Percentiles rank a stretch among this genome's conserved stretches.
These are phyloP conservation scores for Sycophaga agraensis DNA, from an alignment of 1,140 invertebrate genomes.

Conservation along the genomic window DNA sequence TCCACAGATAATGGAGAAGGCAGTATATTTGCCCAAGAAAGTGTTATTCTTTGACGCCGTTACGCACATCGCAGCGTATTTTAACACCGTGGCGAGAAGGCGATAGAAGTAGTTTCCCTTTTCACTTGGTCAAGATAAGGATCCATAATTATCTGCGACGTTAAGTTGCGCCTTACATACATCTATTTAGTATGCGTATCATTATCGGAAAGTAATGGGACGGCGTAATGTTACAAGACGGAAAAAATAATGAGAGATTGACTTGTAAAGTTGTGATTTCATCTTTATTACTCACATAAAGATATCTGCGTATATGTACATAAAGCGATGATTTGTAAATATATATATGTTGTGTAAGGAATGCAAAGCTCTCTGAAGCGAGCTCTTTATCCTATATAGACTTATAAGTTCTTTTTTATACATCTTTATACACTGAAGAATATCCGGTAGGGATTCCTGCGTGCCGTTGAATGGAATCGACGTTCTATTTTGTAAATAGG, in stretches of 20 bases:
- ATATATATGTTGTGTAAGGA: background rate
- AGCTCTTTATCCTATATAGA: background rate
- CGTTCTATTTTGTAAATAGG: slow-evolving; percentile 19
- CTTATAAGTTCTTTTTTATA: background rate
- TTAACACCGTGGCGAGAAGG: no score
- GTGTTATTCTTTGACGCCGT: no score
- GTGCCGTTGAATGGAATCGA: background rate
- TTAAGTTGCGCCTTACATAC: no score
- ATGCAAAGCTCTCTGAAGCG: background rate
- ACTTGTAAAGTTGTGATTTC: slow-evolving; percentile 18
- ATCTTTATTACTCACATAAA: slow-evolving; percentile 9
- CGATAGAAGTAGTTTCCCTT: no score
- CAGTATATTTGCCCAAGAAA: background rate
- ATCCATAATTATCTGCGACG: no score
- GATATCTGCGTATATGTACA: background rate
- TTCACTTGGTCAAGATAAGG: no score
- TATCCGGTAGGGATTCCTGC: background rate
- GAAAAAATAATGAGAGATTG: background rate
- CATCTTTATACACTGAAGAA: background rate
- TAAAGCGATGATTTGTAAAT: slow-evolving; percentile 16
- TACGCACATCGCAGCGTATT: no score
- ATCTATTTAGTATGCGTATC: no score
- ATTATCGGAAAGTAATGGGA: no score
- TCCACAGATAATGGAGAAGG: background rate
- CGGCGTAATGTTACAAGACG: no score